These are phyloP conservation scores for Montipora capricornis DNA, from an alignment of 64 coral and sea anemone species.

Conservation along the genomic window DNA sequence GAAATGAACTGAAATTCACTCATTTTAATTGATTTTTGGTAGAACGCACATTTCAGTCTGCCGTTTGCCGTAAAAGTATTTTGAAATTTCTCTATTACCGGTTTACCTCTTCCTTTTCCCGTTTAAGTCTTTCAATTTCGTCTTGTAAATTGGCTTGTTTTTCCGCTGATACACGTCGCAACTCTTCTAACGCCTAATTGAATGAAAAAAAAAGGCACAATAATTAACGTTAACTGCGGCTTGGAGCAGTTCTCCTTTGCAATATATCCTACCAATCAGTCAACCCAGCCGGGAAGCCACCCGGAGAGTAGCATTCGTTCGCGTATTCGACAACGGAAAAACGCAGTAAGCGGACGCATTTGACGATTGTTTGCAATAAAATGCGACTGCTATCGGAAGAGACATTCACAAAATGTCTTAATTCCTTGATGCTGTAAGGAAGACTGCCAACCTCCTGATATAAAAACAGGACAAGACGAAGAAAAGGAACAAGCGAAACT, in stretches of 20 bases:
- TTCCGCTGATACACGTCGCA: slow-evolving; percentile 53
- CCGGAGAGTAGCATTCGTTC: no score
- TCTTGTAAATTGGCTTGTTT: slow-evolving; percentile 37
- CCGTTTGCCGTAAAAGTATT: no score
- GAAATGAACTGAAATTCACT: no score
- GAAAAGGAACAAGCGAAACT: background rate
- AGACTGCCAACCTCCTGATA: no score
- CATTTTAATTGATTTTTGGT: no score
- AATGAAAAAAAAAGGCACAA: background rate
- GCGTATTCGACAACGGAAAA: no score
- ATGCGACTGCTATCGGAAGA: background rate
- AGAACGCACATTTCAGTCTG: no score
- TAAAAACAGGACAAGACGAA: background rate
- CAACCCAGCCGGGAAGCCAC: no score
- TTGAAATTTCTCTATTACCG: no score
- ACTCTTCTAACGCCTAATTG: slow-evolving; percentile 36
- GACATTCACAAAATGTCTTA: background rate
- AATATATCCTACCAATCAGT: no score
- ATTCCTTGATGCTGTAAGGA: background rate
- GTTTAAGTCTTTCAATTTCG: slow-evolving; percentile 58
- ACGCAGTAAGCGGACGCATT: no score
- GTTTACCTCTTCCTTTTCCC: slow-evolving; percentile 66
- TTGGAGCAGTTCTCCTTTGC: no score
- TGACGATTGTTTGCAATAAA: background rate
- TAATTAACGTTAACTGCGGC: background rate